Evolutionary conservation across 1,140 invertebrate genomes (phyloP), one percentile per base, ranked within the genome.

Genomic region (Antheraea pernyi): DNA sequence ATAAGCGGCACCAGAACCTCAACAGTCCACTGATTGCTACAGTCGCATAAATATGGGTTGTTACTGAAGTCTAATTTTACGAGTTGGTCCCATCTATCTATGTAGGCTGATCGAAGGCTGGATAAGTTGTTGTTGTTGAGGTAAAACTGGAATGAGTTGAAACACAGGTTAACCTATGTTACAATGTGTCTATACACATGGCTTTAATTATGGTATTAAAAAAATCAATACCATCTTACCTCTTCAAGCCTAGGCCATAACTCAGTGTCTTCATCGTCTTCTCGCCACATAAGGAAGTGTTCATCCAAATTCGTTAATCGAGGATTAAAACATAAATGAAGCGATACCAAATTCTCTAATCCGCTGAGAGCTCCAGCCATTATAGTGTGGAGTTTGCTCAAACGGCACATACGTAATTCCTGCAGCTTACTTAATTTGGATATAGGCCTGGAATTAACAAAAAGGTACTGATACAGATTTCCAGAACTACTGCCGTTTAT

Each of bases 41-140:
- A 95, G 83, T 96, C 95, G 78, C 96, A 97, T 59, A 88, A 85
- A 95, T 95, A 97, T 5, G 94, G 93, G 83, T 97, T 97, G 53
- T 91, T 93, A 59, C 88, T 89, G 53, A 96, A 87, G 79, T 95
- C 94, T 18, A 96, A 81, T 58, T 91, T 84, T 39, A 89, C 84
- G 18, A 97, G 79, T 37, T 85, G 87, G 74, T 95, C 94, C 96
- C 96, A 97, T 69, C 93, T 84, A 64, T 84, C 83, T 0, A 96
- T 63, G 4, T 95, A 85, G 60, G 83, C 71, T 30, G 83, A 78
- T 42, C 94, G 93, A 63, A 97, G 81, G 66, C 89, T 90, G 7
- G 93, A 88, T 42, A 97, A 76, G 66, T 94, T 93, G 80, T 96
- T 96, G 81, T 95, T 93, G 58, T 93, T 93, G 39, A 96, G 78